These are phyloP conservation scores for Mareca strepera DNA, from an alignment of 2,797 vertebrate species.

Conservation along the genomic window DNA sequence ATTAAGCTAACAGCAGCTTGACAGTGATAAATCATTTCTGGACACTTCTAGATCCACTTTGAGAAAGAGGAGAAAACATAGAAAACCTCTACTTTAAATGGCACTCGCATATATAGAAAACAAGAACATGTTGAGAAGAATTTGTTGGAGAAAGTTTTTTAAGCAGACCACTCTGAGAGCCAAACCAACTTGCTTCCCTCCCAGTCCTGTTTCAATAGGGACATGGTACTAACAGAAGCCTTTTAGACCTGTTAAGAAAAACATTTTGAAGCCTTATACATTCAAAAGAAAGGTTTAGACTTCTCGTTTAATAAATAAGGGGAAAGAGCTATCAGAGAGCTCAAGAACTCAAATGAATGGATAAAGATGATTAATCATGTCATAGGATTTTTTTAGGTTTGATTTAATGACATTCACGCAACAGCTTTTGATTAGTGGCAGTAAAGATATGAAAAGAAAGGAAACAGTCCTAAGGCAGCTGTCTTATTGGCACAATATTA, in stretches of 20 bases:
- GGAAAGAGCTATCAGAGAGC: background rate
- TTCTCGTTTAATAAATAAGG: slow-evolving; percentile 16
- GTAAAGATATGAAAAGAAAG: slow-evolving; percentile 1
- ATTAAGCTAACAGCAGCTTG: background rate
- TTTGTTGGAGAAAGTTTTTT: background rate
- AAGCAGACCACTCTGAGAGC: background rate
- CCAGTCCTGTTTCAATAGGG: background rate
- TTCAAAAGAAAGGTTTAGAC: background rate
- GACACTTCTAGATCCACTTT: background rate
- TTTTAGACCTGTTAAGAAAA: background rate
- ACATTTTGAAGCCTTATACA: background rate
- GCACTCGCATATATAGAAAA: background rate
- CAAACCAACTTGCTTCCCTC: background rate
- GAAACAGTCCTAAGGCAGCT: background rate
- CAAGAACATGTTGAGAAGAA: background rate
- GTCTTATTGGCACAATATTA: slow-evolving; percentile 47
- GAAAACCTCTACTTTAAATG: background rate
- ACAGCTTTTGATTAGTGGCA: background rate
- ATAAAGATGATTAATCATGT: slow-evolving; percentile 5
- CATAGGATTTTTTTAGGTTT: background rate
- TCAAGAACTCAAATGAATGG: background rate
- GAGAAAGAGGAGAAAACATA: background rate
- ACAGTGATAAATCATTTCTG: background rate
- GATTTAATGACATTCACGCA: background rate
- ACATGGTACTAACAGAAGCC: background rate